A percentile compares a stretch with the other conserved stretches of the same genome.
phyloP scores from a whole-genome alignment of 2,113 vertebrate species.

The Diglossa brunneiventris region DNA sequence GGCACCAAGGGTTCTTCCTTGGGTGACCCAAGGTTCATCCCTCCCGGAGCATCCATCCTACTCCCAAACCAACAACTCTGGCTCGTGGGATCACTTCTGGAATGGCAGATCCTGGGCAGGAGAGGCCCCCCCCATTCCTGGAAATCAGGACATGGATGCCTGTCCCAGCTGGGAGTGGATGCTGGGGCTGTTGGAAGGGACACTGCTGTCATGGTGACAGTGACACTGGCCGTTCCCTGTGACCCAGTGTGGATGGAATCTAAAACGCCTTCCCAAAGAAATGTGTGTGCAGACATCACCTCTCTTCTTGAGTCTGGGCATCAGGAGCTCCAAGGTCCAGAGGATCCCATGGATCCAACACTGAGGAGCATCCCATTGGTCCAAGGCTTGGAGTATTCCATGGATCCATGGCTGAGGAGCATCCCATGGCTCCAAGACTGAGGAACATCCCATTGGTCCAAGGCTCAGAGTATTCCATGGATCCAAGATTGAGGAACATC shows the following conservation, averaged over 20 bases:
- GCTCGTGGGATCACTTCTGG: accelerated
- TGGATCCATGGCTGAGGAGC: not conserved
- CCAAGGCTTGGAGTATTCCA: not conserved
- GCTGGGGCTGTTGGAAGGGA: not conserved
- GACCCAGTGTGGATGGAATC: not conserved
- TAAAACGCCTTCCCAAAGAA: not conserved
- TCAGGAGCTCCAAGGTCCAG: not conserved
- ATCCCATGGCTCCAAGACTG: accelerated
- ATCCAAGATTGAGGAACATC: not conserved
- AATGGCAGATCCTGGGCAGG: not conserved
- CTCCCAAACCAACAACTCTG: not conserved
- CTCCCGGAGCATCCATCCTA: not conserved
- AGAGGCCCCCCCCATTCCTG: not conserved
- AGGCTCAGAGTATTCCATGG: accelerated
- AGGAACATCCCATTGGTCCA: not conserved
- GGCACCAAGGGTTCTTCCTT: accelerated
- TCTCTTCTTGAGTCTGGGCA: no score
- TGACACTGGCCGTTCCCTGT: accelerated
- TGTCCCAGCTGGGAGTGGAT: accelerated
- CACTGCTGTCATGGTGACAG: accelerated
- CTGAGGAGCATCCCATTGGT: not conserved
- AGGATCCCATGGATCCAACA: not conserved
- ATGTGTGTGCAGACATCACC: accelerated
- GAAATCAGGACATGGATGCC: accelerated
- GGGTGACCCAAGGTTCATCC: not conserved